A percentile compares a stretch with the other conserved stretches of the same genome.
Evolutionary conservation across 1,140 invertebrate genomes (phyloP).

Genomic region (Bicyclus anynana): DNA sequence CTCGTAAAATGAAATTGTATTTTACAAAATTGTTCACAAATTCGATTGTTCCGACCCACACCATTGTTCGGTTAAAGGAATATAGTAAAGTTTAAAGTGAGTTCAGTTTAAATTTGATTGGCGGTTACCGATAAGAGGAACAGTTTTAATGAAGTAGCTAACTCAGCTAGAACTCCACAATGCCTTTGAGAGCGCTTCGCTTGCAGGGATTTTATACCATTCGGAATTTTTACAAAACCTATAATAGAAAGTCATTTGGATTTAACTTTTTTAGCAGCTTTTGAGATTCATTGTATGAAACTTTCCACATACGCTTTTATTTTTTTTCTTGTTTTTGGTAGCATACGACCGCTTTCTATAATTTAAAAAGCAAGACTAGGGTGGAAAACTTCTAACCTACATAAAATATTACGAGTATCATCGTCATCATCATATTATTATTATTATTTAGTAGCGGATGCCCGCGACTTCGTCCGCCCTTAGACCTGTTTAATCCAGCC

Average conservation of each 20-base stretch:
- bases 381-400: too few relatives aligned
- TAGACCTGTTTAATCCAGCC: too few relatives aligned
- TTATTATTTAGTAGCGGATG: too few relatives aligned
- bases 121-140: slow-evolving; percentile 9
- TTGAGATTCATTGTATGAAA: background rate
- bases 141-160: slow-evolving; percentile 23
- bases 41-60: background rate
- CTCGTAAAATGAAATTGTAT: background rate
- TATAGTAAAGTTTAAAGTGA: slow-evolving; percentile 8
- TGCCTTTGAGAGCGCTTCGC: slow-evolving; percentile 14
- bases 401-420: too few relatives aligned
- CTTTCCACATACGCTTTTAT: too few relatives aligned
- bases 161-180: slow-evolving; percentile 18
- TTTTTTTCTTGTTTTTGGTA: too few relatives aligned
- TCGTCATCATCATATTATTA: too few relatives aligned
- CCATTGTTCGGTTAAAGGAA: slow-evolving; percentile 4
- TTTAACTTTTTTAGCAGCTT: background rate
- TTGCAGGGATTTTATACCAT: slow-evolving; percentile 11
- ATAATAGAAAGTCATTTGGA: background rate
- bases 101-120: slow-evolving; percentile 8
- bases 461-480: too few relatives aligned
- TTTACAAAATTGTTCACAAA: background rate
- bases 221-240: slow-evolving; percentile 11
- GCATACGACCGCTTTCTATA: too few relatives aligned
- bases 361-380: too few relatives aligned